These are phyloP conservation scores for Poecilia gillii DNA, from an alignment of 2,797 vertebrate species.

Conservation along the genomic window DNA sequence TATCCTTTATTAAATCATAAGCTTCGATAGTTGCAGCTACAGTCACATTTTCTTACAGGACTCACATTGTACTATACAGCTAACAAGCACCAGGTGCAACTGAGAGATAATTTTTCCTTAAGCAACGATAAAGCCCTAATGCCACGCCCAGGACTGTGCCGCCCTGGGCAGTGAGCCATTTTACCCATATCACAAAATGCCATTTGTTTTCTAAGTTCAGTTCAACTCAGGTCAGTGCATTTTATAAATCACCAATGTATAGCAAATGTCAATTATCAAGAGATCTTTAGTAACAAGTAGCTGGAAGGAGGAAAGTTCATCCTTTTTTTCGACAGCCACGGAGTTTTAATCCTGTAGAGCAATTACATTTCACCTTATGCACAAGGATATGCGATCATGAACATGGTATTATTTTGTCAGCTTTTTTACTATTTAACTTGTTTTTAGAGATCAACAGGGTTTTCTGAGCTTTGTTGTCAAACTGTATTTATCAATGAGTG, in stretches of 20 bases:
- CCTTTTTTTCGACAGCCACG: background rate
- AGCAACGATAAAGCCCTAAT: background rate
- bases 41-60: background rate
- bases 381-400: background rate
- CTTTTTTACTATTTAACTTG: background rate
- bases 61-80: background rate
- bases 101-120: background rate
- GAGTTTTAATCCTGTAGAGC: background rate
- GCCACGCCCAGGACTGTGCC: background rate
- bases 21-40: background rate
- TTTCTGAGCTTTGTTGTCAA: background rate
- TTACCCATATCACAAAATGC: background rate
- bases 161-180: background rate
- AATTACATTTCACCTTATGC: background rate
- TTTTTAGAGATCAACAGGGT: background rate
- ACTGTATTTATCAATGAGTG: background rate
- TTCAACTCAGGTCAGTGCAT: background rate
- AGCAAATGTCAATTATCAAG: background rate
- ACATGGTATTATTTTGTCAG: background rate
- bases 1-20: background rate
- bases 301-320: background rate
- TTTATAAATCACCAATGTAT: background rate
- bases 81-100: background rate
- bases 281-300: background rate
- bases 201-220: background rate